These are phyloP conservation scores for Naso thynnoides DNA, from an alignment of 2,797 vertebrate species.

Conservation along the genomic window DNA sequence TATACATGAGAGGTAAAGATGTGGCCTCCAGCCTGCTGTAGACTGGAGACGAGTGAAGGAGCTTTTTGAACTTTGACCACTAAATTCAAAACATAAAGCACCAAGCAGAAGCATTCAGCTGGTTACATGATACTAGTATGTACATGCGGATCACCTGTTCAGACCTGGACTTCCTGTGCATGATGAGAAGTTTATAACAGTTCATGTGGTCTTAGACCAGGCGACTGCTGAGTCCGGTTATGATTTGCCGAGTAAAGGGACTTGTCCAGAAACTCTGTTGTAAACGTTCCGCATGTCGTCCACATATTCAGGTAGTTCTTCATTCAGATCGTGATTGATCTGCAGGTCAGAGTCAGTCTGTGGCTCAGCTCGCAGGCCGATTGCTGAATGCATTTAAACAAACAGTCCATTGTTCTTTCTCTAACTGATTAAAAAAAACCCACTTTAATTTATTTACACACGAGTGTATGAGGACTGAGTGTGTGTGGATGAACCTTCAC, in stretches of 20 bases:
- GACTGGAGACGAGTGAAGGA: neutral
- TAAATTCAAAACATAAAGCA: constrained; percentile 32
- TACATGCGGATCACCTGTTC: constrained; percentile 6
- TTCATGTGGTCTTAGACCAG: constrained; percentile 1
- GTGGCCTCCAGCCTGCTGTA: constrained; percentile 6
- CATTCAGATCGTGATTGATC: neutral
- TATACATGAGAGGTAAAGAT: neutral
- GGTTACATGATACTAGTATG: neutral
- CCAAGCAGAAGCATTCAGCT: constrained; percentile 24
- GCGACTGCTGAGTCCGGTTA: neutral
- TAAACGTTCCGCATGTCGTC: constrained; percentile 15
- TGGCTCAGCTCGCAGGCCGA: constrained; percentile 38
- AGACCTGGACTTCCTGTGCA: neutral
- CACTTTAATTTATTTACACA: neutral
- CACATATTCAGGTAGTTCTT: neutral
- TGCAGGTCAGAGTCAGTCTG: neutral
- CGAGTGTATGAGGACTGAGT: neutral
- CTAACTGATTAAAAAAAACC: constrained; percentile 11
- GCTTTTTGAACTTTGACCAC: neutral
- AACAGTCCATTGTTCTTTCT: too few relatives aligned
- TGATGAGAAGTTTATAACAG: neutral
- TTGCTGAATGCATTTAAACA: constrained; percentile 9
- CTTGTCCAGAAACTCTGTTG: neutral
- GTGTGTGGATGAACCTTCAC: neutral
- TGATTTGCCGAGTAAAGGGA: constrained; percentile 16